Conservation (phyloP, 2,113 vertebrate species). For the Melanerpes formicivorus region DNA sequence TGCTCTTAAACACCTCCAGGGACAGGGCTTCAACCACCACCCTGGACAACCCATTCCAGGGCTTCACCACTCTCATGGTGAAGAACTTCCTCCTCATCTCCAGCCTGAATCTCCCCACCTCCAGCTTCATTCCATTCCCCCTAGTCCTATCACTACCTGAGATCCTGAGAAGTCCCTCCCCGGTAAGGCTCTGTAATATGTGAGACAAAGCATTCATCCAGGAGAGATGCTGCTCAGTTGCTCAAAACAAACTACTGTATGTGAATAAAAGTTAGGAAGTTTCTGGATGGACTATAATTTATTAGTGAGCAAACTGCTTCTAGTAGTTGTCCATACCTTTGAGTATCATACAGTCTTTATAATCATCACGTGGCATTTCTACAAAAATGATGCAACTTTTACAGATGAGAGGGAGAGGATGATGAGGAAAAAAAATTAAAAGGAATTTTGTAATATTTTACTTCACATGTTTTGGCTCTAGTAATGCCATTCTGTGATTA, state of each 20-base stretch:
- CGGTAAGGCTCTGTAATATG: not conserved
- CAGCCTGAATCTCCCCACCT: no score
- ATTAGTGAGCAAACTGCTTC: not conserved
- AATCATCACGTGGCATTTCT: not conserved
- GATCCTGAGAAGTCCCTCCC: no score
- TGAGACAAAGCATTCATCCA: not conserved
- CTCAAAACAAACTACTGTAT: not conserved
- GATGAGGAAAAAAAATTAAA: not conserved
- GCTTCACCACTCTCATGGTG: no score
- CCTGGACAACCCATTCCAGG: no score
- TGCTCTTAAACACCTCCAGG: no score
- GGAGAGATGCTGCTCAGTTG: not conserved
- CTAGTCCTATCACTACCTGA: no score
- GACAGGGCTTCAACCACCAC: no score
- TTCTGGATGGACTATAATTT: not conserved
- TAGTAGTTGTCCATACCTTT: not conserved
- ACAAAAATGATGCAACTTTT: fast-evolving
- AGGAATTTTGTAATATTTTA: not conserved
- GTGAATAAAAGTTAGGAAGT: not conserved
- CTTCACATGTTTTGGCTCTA: not conserved
- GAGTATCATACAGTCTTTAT: not conserved
- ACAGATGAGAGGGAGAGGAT: not conserved
- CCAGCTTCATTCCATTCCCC: no score
- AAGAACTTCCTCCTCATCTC: no score
- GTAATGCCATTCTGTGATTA: not conserved